Conservation (phyloP, 2,113 vertebrate species). For the Sisor rabdophorus region DNA sequence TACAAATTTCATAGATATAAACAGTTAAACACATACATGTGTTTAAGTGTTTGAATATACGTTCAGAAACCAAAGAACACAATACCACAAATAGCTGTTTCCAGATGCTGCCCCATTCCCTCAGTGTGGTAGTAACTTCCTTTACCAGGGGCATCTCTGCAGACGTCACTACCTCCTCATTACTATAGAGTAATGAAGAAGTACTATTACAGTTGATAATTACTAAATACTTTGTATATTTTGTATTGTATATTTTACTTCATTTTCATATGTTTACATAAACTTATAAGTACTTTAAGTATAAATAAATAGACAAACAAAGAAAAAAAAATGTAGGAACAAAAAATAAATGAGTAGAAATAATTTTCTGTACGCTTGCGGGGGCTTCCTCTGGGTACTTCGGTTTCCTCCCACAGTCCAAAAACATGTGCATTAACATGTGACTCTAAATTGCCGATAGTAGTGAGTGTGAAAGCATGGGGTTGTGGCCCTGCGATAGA, state of each 20-base stretch:
- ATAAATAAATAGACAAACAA: no score
- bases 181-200: slow-evolving; percentile 59
- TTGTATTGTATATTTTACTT: background rate
- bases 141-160: slow-evolving; percentile 92
- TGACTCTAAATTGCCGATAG: no score
- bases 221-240: background rate
- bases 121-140: slow-evolving; percentile 90
- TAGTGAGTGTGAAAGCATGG: no score
- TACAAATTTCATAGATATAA: no score
- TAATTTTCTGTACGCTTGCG: no score
- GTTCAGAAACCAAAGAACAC: background rate
- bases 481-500: no score
- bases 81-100: slow-evolving; percentile 94
- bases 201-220: background rate
- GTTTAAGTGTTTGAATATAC: background rate
- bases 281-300: no score
- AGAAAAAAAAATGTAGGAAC: no score
- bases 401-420: no score
- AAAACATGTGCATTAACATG: no score
- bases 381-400: no score
- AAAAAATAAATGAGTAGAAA: no score
- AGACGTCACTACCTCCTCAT: slow-evolving; percentile 74
- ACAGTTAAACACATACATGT: background rate
- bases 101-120: slow-evolving; percentile 97
- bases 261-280: background rate